Conservation (phyloP, 2,797 vertebrate species). For the Sebastes melanostomus region DNA sequence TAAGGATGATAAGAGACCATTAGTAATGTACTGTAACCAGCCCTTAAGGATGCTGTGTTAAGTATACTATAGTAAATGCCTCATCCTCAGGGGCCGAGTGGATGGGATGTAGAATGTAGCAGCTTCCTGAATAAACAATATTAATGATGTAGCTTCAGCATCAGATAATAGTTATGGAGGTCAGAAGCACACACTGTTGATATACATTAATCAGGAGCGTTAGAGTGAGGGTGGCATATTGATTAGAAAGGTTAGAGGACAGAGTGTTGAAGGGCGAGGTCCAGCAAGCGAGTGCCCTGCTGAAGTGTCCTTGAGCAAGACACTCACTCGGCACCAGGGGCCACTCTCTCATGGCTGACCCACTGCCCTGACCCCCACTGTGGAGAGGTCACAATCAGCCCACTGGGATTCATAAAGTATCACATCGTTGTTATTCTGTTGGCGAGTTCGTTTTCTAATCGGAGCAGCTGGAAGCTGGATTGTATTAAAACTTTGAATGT, state of each 20-base stretch:
- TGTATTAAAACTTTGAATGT: background rate
- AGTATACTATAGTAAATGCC: constrained; percentile 27
- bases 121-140: constrained; percentile 30
- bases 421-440: background rate
- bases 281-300: background rate
- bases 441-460: background rate
- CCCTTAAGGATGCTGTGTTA: constrained; percentile 32
- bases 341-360: background rate
- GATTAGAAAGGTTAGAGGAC: constrained; percentile 16
- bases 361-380: constrained; percentile 2
- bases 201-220: background rate
- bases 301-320: constrained; percentile 13
- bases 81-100: constrained; percentile 14
- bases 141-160: constrained; percentile 1
- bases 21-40: constrained; percentile 37
- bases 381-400: background rate
- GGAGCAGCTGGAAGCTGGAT: background rate
- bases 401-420: background rate
- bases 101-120: background rate
- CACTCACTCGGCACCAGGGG: background rate
- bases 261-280: background rate
- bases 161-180: constrained; percentile 9
- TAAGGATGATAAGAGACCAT: constrained; percentile 36
- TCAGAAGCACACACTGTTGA: background rate
- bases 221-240: background rate